Conservation (phyloP, 2,888 invertebrate species). For the Eupeodes luniger region DNA sequence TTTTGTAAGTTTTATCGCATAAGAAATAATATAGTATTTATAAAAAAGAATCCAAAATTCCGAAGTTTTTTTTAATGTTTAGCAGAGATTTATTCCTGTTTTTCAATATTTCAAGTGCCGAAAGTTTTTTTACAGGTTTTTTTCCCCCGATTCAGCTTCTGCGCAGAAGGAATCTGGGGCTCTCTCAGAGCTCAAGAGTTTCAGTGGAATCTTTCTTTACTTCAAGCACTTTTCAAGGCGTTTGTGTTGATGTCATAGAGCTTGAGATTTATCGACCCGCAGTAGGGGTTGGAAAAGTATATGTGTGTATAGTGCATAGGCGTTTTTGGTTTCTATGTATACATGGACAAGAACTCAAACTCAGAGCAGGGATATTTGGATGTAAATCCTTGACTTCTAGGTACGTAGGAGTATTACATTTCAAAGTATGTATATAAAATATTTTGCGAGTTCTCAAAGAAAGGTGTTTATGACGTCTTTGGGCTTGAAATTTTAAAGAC, state of each 20-base stretch:
- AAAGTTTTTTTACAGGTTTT: slow-evolving; percentile 33
- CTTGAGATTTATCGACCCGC: slow-evolving; percentile 61
- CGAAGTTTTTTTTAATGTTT: neutral
- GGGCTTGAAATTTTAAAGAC: neutral
- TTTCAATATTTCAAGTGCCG: slow-evolving; percentile 28
- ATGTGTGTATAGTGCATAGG: neutral
- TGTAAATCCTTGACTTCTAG: neutral
- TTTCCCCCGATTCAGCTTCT: slow-evolving; percentile 21
- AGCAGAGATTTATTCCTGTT: neutral
- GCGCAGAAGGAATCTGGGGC: slow-evolving; percentile 48
- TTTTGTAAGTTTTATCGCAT: slow-evolving; percentile 38
- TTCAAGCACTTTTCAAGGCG: slow-evolving; percentile 66
- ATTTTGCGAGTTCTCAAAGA: neutral
- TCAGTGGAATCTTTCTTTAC: slow-evolving; percentile 36
- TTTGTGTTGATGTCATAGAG: slow-evolving; percentile 60
- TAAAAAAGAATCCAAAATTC: slow-evolving; percentile 7
- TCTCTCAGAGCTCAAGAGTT: slow-evolving; percentile 27
- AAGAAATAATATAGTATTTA: slow-evolving; percentile 38
- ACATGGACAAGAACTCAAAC: neutral
- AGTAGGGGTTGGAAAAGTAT: slow-evolving; percentile 1
- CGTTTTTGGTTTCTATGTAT: neutral
- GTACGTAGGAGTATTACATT: neutral
- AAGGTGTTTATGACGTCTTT: neutral
- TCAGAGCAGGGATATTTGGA: neutral
- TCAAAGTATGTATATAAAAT: neutral